These are phyloP conservation scores for Botia kubotai DNA, from an alignment of 2,797 vertebrate species.

Conservation along the genomic window DNA sequence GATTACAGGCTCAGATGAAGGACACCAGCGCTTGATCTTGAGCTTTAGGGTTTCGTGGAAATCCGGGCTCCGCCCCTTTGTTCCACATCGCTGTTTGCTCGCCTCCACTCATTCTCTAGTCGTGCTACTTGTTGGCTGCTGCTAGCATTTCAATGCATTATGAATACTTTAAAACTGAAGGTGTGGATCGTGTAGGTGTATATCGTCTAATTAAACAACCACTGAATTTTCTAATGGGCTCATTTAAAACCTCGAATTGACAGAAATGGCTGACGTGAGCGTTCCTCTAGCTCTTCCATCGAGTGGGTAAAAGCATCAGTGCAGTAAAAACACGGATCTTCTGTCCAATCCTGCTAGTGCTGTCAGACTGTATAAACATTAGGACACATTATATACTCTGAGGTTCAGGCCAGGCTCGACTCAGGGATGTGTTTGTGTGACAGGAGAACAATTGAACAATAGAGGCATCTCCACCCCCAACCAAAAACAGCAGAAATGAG, in stretches of 20 bases:
- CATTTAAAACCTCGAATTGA: constrained; percentile 50
- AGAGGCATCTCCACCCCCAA: constrained; percentile 41
- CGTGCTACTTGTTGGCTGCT: not conserved
- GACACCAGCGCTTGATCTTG: constrained; percentile 73
- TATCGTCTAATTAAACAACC: not conserved
- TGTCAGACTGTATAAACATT: not conserved
- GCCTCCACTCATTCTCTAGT: constrained; percentile 29
- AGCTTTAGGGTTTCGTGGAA: constrained; percentile 72
- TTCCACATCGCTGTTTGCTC: constrained; percentile 34
- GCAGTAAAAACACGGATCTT: not conserved
- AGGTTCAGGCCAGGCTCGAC: not conserved
- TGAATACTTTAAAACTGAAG: not conserved
- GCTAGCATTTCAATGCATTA: not conserved
- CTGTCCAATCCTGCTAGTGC: not conserved
- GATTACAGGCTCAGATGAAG: constrained; percentile 74
- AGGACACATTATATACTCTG: not conserved
- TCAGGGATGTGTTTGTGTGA: constrained; percentile 24
- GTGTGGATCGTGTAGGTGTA: not conserved
- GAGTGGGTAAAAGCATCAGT: too few species aligned
- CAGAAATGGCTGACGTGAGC: constrained; percentile 44
- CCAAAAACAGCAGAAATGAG: constrained; percentile 63
- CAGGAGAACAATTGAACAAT: constrained; percentile 24
- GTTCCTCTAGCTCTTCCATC: constrained; percentile 50
- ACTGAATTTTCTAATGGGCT: not conserved
- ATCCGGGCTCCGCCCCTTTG: constrained; percentile 52